Base-by-base conservation (phyloP, 2,113 vertebrate genomes). In the Corapipo altera region DNA sequence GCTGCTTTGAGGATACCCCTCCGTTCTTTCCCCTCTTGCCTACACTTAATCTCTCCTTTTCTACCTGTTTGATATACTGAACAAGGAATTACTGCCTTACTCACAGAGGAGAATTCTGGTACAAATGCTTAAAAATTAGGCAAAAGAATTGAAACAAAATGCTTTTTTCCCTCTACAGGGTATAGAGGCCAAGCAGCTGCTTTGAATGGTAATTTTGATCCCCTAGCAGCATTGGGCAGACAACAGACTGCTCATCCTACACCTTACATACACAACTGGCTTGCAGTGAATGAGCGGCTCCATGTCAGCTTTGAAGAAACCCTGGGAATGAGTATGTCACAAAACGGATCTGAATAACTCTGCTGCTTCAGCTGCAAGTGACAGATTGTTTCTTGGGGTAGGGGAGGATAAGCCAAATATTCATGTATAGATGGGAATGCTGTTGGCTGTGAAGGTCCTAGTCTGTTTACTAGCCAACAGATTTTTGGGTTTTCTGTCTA, bases 381-480 rank as follows among this genome's bases (percentile, higher is more conserved):
- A 32, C 30, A 81, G 14, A 70, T 71, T 70, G 39, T 51, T 71
- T 10, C 26, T 32, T 67, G 24, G 28, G 37, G 13, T 9, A 67
- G 13, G 28, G 66, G 49, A 70, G 22, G 22, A 71, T 2, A 1
- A 54, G n/a, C 2, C 61, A 74, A 15, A 15, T n/a, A 22, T 13
- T 54, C 21, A 17, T 0, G 1, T 35, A 15, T 0, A 1, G 39
- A 17, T 9, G 11, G 35, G 24, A 92, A 72, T 0, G 0, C 6
- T 64, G 8, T 35, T 54, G 33, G 9, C 33, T 69, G 11, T 0
- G 0, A 70, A 33, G 5, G 11, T 81, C 59, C 22, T 23, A 8
- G 11, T 37, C 51, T 43, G 2, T 18, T 66, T 15, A 24, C 15
- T 70, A n/a, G 27, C 22, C 10, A 3, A 15, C 5, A 19, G 23